These are phyloP conservation scores for Paracanthobrama guichenoti DNA, from an alignment of 2,113 vertebrate species.

Conservation along the genomic window DNA sequence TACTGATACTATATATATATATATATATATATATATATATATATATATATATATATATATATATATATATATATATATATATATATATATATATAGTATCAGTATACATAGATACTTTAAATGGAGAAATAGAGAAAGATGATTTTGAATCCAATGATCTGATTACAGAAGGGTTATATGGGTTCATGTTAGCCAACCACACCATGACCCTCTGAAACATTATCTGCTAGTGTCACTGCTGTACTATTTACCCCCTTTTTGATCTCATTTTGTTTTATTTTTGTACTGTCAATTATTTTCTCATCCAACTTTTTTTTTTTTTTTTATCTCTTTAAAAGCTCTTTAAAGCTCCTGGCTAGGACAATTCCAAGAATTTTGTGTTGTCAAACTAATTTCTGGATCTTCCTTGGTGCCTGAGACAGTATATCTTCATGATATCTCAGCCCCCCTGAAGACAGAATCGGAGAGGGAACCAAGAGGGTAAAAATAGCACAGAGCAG, in stretches of 20 bases:
- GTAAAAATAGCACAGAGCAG: constrained; percentile 57
- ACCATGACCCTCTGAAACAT: background rate
- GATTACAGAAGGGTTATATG: background rate
- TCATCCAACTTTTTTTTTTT: background rate
- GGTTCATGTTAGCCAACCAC: background rate
- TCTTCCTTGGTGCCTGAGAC: constrained; percentile 10
- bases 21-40: too few relatives aligned
- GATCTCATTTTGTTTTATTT: background rate
- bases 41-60: too few relatives aligned
- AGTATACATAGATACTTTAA: too few relatives aligned
- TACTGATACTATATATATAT: too few relatives aligned
- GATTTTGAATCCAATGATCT: too few relatives aligned
- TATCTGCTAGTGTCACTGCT: background rate
- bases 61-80: too few relatives aligned
- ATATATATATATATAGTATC: too few relatives aligned
- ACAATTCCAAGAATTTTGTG: background rate
- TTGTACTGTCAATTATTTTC: background rate
- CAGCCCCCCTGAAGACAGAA: constrained; percentile 44
- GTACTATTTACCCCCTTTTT: background rate
- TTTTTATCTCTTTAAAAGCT: too few relatives aligned
- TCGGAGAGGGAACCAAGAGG: constrained; percentile 42
- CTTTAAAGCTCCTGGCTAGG: background rate
- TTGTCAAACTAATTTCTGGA: background rate
- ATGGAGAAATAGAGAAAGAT: too few relatives aligned
- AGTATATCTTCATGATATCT: constrained; percentile 33